Evolutionary conservation across 2,113 vertebrate species (phyloP).

Genomic region (Scomber scombrus): DNA sequence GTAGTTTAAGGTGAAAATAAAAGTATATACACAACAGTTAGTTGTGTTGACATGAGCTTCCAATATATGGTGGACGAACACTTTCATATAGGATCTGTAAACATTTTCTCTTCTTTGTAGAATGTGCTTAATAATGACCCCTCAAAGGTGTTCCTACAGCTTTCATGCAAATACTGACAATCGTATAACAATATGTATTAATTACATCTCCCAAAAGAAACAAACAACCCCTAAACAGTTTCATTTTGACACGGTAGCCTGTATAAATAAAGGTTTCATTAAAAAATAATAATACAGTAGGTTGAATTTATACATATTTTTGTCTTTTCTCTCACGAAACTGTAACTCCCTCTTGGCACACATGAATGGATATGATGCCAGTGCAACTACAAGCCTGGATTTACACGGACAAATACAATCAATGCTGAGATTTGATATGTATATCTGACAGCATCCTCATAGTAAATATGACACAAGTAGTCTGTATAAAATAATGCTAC

Average conservation of each 20-base stretch:
- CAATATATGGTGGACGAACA: slow-evolving; percentile 42
- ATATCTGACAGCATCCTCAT: slow-evolving; percentile 36
- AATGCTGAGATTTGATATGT: slow-evolving; percentile 52
- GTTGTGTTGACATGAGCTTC: slow-evolving; percentile 43
- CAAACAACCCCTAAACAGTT: slow-evolving; percentile 36
- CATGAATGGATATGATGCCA: slow-evolving; percentile 43
- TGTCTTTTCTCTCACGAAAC: slow-evolving; percentile 52
- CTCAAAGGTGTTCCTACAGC: slow-evolving; percentile 35
- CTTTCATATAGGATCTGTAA: slow-evolving; percentile 58
- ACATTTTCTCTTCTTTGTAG: slow-evolving; percentile 48
- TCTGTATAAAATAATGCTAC: slow-evolving; percentile 69
- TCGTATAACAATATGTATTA: slow-evolving; percentile 47
- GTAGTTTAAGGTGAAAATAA: slow-evolving; percentile 36
- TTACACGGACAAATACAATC: slow-evolving; percentile 67
- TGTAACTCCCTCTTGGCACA: slow-evolving; percentile 42
- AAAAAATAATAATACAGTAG: slow-evolving; percentile 36
- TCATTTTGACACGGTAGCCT: slow-evolving; percentile 49
- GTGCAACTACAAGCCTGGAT: slow-evolving; percentile 41
- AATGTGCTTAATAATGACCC: slow-evolving; percentile 63
- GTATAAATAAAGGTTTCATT: slow-evolving; percentile 49
- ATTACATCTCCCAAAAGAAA: slow-evolving; percentile 42
- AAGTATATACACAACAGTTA: slow-evolving; percentile 25
- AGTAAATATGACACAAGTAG: slow-evolving; percentile 59
- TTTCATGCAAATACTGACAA: slow-evolving; percentile 76
- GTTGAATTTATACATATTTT: slow-evolving; percentile 38